Evolutionary conservation across 2,888 invertebrate species (phyloP), one percentile per base, ranked within the genome.

Genomic region (Tachina lurida): DNA sequence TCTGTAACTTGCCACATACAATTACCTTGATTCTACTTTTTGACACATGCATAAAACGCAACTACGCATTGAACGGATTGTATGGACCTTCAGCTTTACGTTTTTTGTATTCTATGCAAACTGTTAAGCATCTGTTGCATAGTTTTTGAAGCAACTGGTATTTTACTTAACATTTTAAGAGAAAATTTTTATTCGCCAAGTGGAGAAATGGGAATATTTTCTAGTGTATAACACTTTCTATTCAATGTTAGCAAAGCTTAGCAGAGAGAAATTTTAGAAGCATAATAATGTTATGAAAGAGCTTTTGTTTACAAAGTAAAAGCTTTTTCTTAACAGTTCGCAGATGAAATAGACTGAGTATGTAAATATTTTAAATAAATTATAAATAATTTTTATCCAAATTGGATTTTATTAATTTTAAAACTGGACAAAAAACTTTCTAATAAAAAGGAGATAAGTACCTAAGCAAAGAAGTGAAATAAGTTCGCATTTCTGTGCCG

Each of bases 161-260:
- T 62, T 52, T 76, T 67, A 17, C 41, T 77, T 68, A 41, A 70
- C 68, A 60, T 49, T 60, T 41, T 43, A 79, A 79, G 78, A 79
- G 78, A 63, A 54, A 54, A 12, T n/a, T 17, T 1, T 4, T 60
- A 5, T 60, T 19, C n/a, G 17, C 0, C 13, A 31, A 10, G 10
- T 45, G 70, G 70, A 63, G 70, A 78, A 78, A 70, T 56, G 13
- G 0, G 0, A 39, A 15, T 10, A 39, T 31, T 31, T 45, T 0
- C n/a, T 12, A 2, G 8, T 45, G 17, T 58, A 58, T 67, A 22
- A 52, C 10, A 60, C 17, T 19, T 43, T 15, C 1, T 0, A 3
- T 8, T 9, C 0, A 47, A 76, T 10, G 13, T 54, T 43, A 70
- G 45, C 54, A 71, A 79, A 71, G 63, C 78, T 79, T 62, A 2